Evolutionary conservation across 2,888 invertebrate species (phyloP), one percentile per base, ranked within the genome.

Genomic region (Biston betularia): DNA sequence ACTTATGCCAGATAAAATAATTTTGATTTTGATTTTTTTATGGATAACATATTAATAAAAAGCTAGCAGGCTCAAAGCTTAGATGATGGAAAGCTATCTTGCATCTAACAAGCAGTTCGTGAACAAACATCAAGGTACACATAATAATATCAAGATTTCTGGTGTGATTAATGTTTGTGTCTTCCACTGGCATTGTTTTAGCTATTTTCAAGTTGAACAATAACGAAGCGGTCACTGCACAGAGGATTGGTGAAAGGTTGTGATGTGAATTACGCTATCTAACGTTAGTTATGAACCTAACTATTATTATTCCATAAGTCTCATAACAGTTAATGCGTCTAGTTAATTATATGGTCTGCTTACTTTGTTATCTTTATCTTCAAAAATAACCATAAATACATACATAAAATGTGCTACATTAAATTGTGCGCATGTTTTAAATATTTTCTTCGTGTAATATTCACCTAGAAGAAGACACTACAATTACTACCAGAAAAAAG

Each of bases 211-310:
- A 58, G 60, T 53, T 49, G 48, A 59, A 64, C 49, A 58, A 60
- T 56, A 49, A 55, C 14, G 58, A 49, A 38, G 53, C 52, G 58
- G 63, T 56, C 65, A 62, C 45, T 53, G 59, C 57, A 54, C 69
- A 65, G 67, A 70, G 65, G 59, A 63, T 63, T 48, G 67, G 71
- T 69, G 70, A 70, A 68, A 70, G 70, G 68, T 61, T 60, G 38
- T 53, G 58, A 68, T 58, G 42, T 63, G 63, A 50, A 58, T 67
- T 50, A 52, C 59, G 63, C 63, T 68, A 59, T 60, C 50, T 50
- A 49, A 59, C 49, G 50, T 56, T 44, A 68, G 24, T 38, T 63
- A 54, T 50, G 61, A 62, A 66, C 24, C 24, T 3, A 38, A 6
- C 38, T 38, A 38, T 66, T 53, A 65, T 57, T 57, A 62, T 62